These are phyloP conservation scores for Delia radicum DNA, from an alignment of 1,140 invertebrate species.

Conservation along the genomic window DNA sequence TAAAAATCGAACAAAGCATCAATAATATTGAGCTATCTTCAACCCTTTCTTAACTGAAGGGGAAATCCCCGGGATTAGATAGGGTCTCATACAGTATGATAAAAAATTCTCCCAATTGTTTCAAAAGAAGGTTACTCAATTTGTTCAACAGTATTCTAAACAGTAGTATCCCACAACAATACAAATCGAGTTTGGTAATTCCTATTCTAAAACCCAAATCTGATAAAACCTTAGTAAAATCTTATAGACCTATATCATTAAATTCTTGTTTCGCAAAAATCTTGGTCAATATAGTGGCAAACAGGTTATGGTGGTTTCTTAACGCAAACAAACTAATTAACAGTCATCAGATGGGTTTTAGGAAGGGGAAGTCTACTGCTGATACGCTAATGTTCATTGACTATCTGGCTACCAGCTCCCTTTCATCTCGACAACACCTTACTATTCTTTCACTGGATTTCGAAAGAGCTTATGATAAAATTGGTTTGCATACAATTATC, in stretches of 20 bases:
- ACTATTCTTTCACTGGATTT: slow-evolving; percentile 29
- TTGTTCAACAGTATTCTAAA: slow-evolving; percentile 23
- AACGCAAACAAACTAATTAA: slow-evolving; percentile 25
- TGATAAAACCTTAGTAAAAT: neutral
- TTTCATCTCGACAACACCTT: slow-evolving; percentile 24
- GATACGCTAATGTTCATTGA: slow-evolving; percentile 14
- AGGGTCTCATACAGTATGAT: slow-evolving; percentile 27
- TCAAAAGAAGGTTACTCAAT: slow-evolving; percentile 28
- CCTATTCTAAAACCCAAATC: slow-evolving; percentile 9
- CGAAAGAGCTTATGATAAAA: slow-evolving; percentile 26
- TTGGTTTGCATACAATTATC: slow-evolving; percentile 27
- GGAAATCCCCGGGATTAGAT: neutral
- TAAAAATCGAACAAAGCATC: neutral
- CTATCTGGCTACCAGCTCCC: slow-evolving; percentile 4
- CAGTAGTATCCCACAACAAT: neutral
- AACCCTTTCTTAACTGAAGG: neutral
- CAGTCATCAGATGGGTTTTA: slow-evolving; percentile 18
- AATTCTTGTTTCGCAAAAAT: slow-evolving; percentile 23
- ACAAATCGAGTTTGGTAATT: slow-evolving; percentile 6
- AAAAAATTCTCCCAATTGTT: slow-evolving; percentile 14
- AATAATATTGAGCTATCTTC: neutral
- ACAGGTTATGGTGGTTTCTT: slow-evolving; percentile 27
- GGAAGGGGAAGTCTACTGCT: neutral
- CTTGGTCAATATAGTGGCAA: slow-evolving; percentile 24
- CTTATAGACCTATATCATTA: slow-evolving; percentile 28